phyloP scores from a whole-genome alignment of 2,113 vertebrate genomes.

The Platysteira castanea region DNA sequence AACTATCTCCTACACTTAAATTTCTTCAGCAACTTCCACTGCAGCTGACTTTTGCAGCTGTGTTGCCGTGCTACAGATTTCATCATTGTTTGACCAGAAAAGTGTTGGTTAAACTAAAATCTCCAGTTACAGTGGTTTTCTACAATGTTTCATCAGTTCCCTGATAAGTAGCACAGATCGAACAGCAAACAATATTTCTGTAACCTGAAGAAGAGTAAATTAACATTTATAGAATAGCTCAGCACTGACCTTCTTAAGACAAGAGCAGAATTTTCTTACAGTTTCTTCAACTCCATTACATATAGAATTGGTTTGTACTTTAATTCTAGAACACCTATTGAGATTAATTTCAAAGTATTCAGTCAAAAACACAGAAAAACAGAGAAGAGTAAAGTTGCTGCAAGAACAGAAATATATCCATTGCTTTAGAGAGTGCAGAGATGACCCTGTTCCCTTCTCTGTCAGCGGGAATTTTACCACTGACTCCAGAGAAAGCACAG shows the following conservation, averaged over 20 bases:
- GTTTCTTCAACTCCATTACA: neutral
- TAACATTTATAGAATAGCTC: neutral
- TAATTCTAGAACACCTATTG: neutral
- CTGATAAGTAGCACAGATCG: neutral
- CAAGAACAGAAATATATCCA: neutral
- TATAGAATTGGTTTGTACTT: neutral
- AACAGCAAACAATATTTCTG: neutral
- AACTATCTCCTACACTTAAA: neutral
- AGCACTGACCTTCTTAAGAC: neutral
- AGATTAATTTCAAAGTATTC: neutral
- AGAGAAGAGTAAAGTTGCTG: neutral
- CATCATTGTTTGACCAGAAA: neutral
- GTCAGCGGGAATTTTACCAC: neutral
- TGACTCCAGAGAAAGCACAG: neutral
- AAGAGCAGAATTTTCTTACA: neutral
- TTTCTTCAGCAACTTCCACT: constrained; percentile 23
- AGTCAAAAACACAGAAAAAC: neutral
- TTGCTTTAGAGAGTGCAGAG: neutral
- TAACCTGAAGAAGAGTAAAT: neutral
- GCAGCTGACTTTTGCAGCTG: constrained; percentile 23
- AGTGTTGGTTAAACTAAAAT: neutral
- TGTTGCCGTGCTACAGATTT: neutral
- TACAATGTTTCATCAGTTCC: neutral
- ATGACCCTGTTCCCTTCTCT: neutral
- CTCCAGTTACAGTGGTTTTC: constrained; percentile 1